Evolutionary conservation across 2,113 vertebrate genomes (phyloP), one percentile per base, ranked within the genome.

Genomic region (Pristiophorus japonicus): DNA sequence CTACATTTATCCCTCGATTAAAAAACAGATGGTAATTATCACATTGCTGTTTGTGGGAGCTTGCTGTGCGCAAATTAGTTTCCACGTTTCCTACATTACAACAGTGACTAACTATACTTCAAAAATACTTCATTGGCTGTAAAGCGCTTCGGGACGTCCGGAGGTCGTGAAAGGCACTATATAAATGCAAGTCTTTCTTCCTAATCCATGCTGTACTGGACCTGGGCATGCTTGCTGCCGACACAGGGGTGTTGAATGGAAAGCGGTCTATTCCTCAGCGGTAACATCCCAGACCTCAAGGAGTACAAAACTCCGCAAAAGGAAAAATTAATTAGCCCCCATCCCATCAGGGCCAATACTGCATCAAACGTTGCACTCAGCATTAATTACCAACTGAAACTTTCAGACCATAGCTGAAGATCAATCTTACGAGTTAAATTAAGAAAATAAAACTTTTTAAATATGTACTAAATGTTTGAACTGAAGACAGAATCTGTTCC

Each of bases 381-480:
- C 30, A 63, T 38, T 7, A 92, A 38, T 38, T n/a, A 63, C 88
- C 88, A 63, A 11, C n/a, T n/a, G 38, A 92, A 38, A 92, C 88
- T 38, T 92, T 38, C 88, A 63, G 34, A 38, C 55, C 88, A 92
- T 65, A 63, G 16, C 88, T 63, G 55, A 63, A 62, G 12, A 91
- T 55, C 34, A 91, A 55, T 59, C 34, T 91, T 91, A 12, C n/a
- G n/a, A 92, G 88, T 92, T 92, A 92, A 92, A 92, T 92, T 63
- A 92, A 20, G 88, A 92, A 92, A 92, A 92, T 63, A 92, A 91
- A 63, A 20, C 59, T 92, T 92, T n/a, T 92, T 38, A 92, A 63
- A 92, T 65, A 92, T 45, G 78, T 81, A 12, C 78, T n/a, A 81
- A 20, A 81, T 45, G 75, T 38, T 81, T 81, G 78, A 81, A 18